Conservation (phyloP, 2,113 vertebrate genomes). For the Jaculus jaculus region DNA sequence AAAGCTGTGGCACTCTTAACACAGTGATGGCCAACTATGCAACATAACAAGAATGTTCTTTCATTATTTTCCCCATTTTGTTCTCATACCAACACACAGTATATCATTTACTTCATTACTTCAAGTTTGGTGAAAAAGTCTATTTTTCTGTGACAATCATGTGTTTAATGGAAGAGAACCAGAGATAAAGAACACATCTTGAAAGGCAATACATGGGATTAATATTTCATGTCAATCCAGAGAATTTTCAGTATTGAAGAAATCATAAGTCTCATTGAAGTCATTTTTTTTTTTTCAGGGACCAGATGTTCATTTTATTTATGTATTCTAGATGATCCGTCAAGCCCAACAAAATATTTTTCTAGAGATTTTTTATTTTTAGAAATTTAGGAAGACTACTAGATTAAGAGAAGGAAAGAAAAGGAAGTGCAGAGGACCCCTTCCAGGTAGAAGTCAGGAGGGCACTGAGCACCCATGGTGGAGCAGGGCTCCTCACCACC, state of each 20-base stretch:
- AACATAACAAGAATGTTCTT: background rate
- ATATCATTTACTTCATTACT: constrained; percentile 48
- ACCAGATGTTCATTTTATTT: constrained; percentile 53
- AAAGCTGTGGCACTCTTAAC: background rate
- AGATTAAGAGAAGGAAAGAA: too few relatives aligned
- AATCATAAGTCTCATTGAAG: constrained; percentile 49
- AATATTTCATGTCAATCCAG: constrained; percentile 52
- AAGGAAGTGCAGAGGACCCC: too few relatives aligned
- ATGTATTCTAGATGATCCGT: constrained; percentile 42
- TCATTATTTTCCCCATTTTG: background rate
- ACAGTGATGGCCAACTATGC: background rate
- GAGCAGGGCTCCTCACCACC: too few relatives aligned
- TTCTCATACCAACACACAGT: background rate
- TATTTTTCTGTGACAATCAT: constrained; percentile 37
- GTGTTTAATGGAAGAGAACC: background rate
- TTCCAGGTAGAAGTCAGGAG: too few relatives aligned
- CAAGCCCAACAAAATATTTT: constrained; percentile 51
- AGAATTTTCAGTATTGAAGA: constrained; percentile 42
- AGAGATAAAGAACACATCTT: constrained; percentile 60
- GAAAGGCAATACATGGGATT: constrained; percentile 25
- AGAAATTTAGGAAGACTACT: too few relatives aligned
- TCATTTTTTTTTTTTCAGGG: constrained; percentile 51
- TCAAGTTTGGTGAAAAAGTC: constrained; percentile 45
- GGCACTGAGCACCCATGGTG: too few relatives aligned
- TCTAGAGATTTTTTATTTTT: background rate